Evolutionary conservation across 2,888 invertebrate species (phyloP).

Genomic region (Archips crataeganus): DNA sequence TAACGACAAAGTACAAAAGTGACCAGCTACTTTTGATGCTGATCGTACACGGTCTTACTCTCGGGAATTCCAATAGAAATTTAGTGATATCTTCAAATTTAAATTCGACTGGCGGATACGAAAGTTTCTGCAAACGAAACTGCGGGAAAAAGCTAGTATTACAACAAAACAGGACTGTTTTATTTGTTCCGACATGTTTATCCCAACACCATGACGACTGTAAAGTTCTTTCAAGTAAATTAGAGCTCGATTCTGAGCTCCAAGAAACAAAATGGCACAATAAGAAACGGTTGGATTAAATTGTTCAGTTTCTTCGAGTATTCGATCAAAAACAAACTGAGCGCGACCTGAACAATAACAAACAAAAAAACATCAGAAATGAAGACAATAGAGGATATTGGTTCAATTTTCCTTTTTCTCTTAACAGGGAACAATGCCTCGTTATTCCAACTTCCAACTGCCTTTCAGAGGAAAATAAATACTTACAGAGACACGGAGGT

Average conservation of each 20-base stretch:
- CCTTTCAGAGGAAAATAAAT: constrained; percentile 10
- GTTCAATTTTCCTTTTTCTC: constrained; percentile 28
- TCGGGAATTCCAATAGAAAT: no score
- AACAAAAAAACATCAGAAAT: constrained; percentile 27
- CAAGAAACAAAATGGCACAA: neutral
- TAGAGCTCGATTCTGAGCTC: neutral
- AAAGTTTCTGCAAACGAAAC: no score
- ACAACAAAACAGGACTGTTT: no score
- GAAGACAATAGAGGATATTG: constrained; percentile 22
- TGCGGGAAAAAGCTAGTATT: no score
- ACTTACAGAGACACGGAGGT: neutral
- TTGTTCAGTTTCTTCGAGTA: neutral
- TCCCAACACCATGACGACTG: neutral
- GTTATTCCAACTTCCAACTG: constrained; percentile 12
- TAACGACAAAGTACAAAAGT: no score
- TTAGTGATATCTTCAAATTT: no score
- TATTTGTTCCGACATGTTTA: no score
- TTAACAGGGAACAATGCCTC: constrained; percentile 20
- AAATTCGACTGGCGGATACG: no score
- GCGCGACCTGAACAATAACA: neutral
- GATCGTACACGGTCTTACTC: no score
- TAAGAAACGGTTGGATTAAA: constrained; percentile 5
- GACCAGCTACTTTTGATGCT: no score
- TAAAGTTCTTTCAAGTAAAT: neutral
- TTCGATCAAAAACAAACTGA: constrained; percentile 17